phyloP scores from a whole-genome alignment of 2,113 vertebrate genomes.

The Regulus satrapa region DNA sequence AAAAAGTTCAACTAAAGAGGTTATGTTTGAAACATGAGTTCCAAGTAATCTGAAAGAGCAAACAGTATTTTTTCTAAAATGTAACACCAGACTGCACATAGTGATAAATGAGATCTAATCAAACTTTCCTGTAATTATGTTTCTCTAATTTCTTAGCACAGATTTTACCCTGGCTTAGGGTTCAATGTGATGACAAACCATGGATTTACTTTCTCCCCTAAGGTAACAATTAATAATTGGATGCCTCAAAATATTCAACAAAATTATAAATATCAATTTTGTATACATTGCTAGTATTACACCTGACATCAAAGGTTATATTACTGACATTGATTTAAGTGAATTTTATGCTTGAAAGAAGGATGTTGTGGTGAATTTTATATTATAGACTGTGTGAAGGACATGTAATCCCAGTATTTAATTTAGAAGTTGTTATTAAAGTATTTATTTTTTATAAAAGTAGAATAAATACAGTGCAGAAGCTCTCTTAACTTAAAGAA shows the following conservation, averaged over 20 bases:
- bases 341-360: neutral
- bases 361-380: neutral
- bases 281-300: neutral
- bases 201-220: neutral
- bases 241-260: neutral
- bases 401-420: neutral
- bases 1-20: neutral
- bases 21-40: neutral
- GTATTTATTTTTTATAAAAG: neutral
- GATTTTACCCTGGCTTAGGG: neutral
- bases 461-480: neutral
- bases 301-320: neutral
- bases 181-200: neutral
- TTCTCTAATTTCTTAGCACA: neutral
- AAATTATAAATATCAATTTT: neutral
- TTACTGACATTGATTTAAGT: neutral
- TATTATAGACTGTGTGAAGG: neutral
- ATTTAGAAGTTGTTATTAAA: neutral
- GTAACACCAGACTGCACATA: neutral
- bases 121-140: neutral
- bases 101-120: neutral
- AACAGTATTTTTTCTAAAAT: neutral
- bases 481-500: neutral
- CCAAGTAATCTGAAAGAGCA: neutral
- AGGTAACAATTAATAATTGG: neutral